Base-by-base conservation (phyloP, 1,140 invertebrate species). In the Dinoponera quadriceps region DNA sequence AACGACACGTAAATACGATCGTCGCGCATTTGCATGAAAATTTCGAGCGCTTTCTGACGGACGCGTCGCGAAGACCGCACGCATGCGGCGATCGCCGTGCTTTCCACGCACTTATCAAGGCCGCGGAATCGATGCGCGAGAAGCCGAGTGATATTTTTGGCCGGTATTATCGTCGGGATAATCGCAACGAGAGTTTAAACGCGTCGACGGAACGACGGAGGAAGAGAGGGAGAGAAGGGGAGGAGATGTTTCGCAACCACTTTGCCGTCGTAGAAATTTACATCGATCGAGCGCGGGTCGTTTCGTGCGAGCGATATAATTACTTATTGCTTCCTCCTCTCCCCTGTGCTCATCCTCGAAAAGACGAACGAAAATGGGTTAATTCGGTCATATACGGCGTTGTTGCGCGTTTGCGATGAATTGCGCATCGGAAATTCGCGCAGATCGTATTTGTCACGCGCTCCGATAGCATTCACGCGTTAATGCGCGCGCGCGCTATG, bases 401-500 rank as follows among this genome's bases (percentile, higher is more conserved):
- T 57, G 48, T 57, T 25, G 65, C 62, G 20, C 33, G 33, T 7
- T 69, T 25, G 18, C 69, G 69, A 80, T 80, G 69, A 71, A 80
- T 80, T 44, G 69, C 3, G 29, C 63, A 57, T 71, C n/a, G 51
- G 65, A 80, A 80, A 80, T 69, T 48, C 65, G 25, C 75, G 51
- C 33, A 51, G 75, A 22, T 13, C 49, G 33, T 54, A 80, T 51
- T 80, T 80, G 75, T 80, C 75, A 80, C 65, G 65, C 65, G 51
- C 33, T 29, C 44, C 38, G 65, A 80, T 80, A 80, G 38, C 65
- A 60, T 71, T 80, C 69, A 71, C 22, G 65, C 51, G 51, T 71
- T 69, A 80, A 78, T 63, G 63, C 9, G 51, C 75, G 63, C 9
- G 51, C 65, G 33, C 13, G 22, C 22, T 71, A 71, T 20, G 57